Evolutionary conservation across 2,888 invertebrate genomes (phyloP), one percentile per base, ranked within the genome.

Genomic region (Drosophila peninsularis): DNA sequence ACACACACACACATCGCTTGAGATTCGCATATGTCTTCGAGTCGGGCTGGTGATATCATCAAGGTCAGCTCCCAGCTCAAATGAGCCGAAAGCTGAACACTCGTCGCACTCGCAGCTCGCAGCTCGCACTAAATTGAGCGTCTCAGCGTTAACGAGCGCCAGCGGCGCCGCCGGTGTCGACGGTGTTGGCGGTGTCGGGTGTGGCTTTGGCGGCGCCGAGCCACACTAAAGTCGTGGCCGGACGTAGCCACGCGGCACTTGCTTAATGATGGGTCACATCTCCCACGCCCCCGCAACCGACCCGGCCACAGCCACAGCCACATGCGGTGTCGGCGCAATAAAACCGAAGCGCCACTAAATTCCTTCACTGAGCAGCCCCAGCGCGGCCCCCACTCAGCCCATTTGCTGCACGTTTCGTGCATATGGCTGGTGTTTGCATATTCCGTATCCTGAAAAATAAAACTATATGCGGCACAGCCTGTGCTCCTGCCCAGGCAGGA

Each of bases 101-200:
- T 37, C 53, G 61, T 45, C 45, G 14, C 53, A 54, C 47, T 49
- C 42, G 56, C 83, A 78, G 65, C 54, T 75, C 74, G 72, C 82
- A 78, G 65, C 54, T 76, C 74, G 72, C 83, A 78, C 86, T 75
- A 86, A 83, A 86, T 83, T 82, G 81, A 86, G 86, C 86, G 86
- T 86, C 82, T 83, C 82, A 80, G 86, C 72, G 86, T 83, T 83
- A 83, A 83, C 83, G 74, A 77, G 72, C 76, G 66, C 80, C 69
- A 73, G 50, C 68, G 77, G 75, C 78, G 67, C 68, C 78, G 74
- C 62, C 66, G 57, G 55, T 70, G 76, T 57, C 56, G 45, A 52
- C 21, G 66, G 55, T 63, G 53, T 32, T 39, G 56, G 24, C 17
- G 32, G 44, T 41, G 36, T 21, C 56, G 54, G 36, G 55, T 30